Evolutionary conservation across 2,113 vertebrate genomes (phyloP).

Genomic region (Canis aureus): DNA sequence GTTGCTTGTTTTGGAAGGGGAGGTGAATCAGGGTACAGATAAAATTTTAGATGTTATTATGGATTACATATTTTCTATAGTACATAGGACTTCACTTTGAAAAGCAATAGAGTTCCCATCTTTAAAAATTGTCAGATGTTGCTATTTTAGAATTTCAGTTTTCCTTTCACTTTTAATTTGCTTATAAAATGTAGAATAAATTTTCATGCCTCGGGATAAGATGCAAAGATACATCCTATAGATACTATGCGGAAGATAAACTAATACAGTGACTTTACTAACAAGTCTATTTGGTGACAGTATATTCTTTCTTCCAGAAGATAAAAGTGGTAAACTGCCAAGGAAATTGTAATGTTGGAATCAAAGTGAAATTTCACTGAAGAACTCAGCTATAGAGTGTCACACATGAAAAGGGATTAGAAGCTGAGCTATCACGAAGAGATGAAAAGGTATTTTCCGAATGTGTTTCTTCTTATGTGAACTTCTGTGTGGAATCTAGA

Average conservation of each 20-base stretch:
- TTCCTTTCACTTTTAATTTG: not conserved
- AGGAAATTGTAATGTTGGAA: slow-evolving; percentile 22
- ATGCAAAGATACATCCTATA: slow-evolving; percentile 28
- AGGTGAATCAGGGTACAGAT: not conserved
- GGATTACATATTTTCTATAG: not conserved
- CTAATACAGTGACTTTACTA: slow-evolving; percentile 17
- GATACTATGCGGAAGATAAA: not conserved
- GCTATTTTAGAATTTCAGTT: not conserved
- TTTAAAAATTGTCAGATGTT: not conserved
- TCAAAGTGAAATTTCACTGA: slow-evolving; percentile 25
- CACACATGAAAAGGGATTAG: not conserved
- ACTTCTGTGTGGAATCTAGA: slow-evolving; percentile 7
- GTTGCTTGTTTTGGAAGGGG: not conserved
- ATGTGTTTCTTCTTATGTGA: not conserved
- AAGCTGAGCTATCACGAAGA: not conserved
- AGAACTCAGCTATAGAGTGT: not conserved
- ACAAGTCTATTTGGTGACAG: slow-evolving; percentile 1
- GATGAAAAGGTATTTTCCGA: slow-evolving; percentile 20
- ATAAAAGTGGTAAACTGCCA: not conserved
- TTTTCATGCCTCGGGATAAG: not conserved
- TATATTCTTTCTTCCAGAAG: slow-evolving; percentile 27
- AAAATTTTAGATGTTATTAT: not conserved
- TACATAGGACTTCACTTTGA: not conserved
- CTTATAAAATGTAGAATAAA: not conserved
- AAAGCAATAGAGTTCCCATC: not conserved